A percentile compares a stretch with the other conserved stretches of the same genome.
These are phyloP conservation scores for Lamprologus ornatipinnis DNA, from an alignment of 2,113 vertebrate species.

Conservation along the genomic window DNA sequence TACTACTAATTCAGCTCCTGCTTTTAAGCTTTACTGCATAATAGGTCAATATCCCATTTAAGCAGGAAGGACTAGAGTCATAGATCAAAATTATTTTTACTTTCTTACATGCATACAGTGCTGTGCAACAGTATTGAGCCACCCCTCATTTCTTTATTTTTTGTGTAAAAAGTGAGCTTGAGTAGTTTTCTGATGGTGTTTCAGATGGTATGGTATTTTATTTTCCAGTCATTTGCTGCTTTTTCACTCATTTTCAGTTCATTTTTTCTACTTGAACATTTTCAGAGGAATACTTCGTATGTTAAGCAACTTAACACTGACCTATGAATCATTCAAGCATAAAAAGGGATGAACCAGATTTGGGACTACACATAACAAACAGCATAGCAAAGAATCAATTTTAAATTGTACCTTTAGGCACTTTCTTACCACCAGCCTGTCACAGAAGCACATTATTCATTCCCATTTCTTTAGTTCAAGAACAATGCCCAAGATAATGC, in stretches of 20 bases:
- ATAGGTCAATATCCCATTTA: background rate
- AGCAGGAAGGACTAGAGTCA: background rate
- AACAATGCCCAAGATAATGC: background rate
- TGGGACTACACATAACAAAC: background rate
- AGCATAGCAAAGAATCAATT: background rate
- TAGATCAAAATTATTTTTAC: background rate
- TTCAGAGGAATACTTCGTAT: background rate
- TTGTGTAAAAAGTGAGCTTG: background rate
- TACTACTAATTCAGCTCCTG: slow-evolving; percentile 9
- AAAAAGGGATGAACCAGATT: background rate
- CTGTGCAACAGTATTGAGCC: background rate
- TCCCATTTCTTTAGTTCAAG: background rate
- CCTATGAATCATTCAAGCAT: background rate
- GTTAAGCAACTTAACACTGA: background rate
- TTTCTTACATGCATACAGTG: background rate
- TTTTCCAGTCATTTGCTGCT: background rate
- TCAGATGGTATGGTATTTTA: background rate
- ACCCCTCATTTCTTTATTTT: background rate
- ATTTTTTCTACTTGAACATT: background rate
- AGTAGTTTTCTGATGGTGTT: background rate
- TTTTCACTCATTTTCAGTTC: background rate
- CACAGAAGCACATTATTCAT: background rate
- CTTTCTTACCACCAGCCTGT: background rate
- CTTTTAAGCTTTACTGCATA: background rate
- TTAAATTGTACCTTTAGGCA: background rate